Percentiles rank a stretch among this genome's conserved stretches.
phyloP scores from a whole-genome alignment of 2,113 vertebrate genomes.

The Alligator sinensis region DNA sequence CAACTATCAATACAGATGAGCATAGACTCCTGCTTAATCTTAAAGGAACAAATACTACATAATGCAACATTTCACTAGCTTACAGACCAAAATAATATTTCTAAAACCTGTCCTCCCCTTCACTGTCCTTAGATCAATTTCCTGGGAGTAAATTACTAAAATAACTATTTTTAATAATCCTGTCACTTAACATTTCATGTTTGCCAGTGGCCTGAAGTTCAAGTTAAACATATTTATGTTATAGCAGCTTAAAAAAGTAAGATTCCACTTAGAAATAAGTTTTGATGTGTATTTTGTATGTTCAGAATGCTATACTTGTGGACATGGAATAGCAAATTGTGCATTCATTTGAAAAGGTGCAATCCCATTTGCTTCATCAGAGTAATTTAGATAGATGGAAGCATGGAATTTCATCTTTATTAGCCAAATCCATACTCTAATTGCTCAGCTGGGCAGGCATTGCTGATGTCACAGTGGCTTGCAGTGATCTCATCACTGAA shows the following conservation, averaged over 20 bases:
- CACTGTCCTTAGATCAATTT: background rate
- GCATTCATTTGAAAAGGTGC: background rate
- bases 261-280: background rate
- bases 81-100: background rate
- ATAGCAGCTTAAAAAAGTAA: background rate
- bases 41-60: background rate
- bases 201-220: background rate
- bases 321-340: background rate
- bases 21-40: conserved; percentile 26
- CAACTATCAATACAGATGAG: conserved; percentile 4
- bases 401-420: background rate
- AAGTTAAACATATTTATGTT: background rate
- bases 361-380: background rate
- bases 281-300: background rate
- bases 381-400: background rate
- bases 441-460: background rate
- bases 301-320: background rate
- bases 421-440: background rate
- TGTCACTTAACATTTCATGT: background rate
- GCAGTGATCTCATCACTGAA: background rate
- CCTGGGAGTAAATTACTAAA: background rate
- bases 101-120: background rate
- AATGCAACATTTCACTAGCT: background rate
- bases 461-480: background rate
- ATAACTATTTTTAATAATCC: background rate